Conservation (phyloP, 1,140 invertebrate genomes). For the Lanistes nyassanus region DNA sequence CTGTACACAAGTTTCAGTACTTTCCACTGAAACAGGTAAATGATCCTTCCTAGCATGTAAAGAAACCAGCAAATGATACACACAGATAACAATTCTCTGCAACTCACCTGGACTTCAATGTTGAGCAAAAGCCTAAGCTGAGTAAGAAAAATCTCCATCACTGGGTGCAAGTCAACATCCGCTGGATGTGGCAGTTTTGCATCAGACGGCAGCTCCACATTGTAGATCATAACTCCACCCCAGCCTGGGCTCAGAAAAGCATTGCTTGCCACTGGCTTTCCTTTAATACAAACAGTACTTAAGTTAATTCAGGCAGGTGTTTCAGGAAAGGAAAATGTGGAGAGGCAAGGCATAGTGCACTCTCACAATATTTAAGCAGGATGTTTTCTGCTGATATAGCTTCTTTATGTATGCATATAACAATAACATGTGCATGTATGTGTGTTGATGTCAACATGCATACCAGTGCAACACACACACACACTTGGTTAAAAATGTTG, state of each 20-base stretch:
- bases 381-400: too few species aligned
- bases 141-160: slow-evolving; percentile 82
- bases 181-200: slow-evolving; percentile 67
- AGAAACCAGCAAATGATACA: slow-evolving; percentile 26
- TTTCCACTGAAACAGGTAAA: neutral
- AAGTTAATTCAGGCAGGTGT: too few species aligned
- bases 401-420: too few species aligned
- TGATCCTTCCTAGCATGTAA: neutral
- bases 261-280: slow-evolving; percentile 67
- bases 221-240: slow-evolving; percentile 77
- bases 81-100: slow-evolving; percentile 27
- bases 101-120: slow-evolving; percentile 73
- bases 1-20: neutral
- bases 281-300: slow-evolving; percentile 29
- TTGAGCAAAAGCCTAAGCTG: slow-evolving; percentile 84
- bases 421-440: too few species aligned
- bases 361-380: too few species aligned
- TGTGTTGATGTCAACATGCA: too few species aligned
- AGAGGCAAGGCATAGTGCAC: too few species aligned
- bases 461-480: too few species aligned
- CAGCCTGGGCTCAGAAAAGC: slow-evolving; percentile 89
- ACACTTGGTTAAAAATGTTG: too few species aligned
- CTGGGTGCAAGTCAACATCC: slow-evolving; percentile 70
- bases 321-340: too few species aligned
- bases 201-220: slow-evolving; percentile 51